A percentile compares a stretch with the other conserved stretches of the same genome.
Evolutionary conservation across 2,113 vertebrate genomes (phyloP).

Genomic region (Scytalopus superciliaris): DNA sequence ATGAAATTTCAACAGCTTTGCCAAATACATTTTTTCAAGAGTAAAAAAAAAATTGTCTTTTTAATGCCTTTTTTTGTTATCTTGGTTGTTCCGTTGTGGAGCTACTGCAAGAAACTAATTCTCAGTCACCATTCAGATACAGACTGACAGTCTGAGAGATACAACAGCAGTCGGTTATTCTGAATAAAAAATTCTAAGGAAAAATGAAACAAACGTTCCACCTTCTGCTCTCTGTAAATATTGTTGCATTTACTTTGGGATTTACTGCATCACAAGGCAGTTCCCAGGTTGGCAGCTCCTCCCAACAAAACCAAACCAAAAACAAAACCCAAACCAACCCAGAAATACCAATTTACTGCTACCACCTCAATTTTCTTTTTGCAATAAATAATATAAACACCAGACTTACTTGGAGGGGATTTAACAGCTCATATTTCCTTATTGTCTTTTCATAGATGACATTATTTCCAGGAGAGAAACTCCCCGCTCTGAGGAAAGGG

Average conservation of each 20-base stretch:
- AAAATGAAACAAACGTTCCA: neutral
- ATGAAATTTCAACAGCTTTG: neutral
- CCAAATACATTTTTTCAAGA: neutral
- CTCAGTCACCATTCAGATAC: neutral
- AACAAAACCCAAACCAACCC: neutral
- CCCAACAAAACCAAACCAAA: neutral
- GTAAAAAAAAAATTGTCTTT: neutral
- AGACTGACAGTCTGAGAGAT: neutral
- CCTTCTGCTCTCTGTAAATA: neutral
- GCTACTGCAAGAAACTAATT: neutral
- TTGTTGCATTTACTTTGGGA: neutral
- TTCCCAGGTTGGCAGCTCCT: neutral
- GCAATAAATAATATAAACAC: neutral
- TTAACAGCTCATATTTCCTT: slow-evolving; percentile 75
- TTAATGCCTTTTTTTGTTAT: neutral
- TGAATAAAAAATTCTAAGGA: neutral
- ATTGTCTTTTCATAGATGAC: slow-evolving; percentile 83
- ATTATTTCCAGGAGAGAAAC: slow-evolving; percentile 73
- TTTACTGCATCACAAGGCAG: neutral
- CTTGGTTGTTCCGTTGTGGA: neutral
- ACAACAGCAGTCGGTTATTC: neutral
- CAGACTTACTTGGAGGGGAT: slow-evolving; percentile 69
- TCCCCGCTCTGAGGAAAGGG: slow-evolving; percentile 69
- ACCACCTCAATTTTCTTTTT: neutral
- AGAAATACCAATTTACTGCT: neutral